These are phyloP conservation scores for Endomychus coccineus DNA, from an alignment of 2,888 invertebrate species.

Conservation along the genomic window DNA sequence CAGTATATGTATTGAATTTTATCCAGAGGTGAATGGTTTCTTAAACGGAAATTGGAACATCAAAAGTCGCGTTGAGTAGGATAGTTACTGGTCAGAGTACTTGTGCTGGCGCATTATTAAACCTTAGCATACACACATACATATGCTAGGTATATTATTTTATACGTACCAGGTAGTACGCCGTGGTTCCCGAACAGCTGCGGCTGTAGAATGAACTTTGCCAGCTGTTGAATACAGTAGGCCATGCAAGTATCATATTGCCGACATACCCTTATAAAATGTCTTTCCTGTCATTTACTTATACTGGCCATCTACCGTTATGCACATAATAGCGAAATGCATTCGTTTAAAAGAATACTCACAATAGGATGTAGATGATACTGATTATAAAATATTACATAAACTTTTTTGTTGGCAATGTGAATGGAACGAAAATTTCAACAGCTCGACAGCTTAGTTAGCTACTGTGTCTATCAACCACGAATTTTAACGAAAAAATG, in stretches of 20 bases:
- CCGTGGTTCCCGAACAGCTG: constrained; percentile 37
- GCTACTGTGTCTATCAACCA: too few species aligned
- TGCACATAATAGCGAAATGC: constrained; percentile 42
- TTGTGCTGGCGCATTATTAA: too few species aligned
- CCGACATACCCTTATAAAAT: constrained; percentile 16
- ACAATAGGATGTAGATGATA: constrained; percentile 36
- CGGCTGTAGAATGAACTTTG: constrained; percentile 45
- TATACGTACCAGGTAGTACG: constrained; percentile 37
- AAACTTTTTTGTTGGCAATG: constrained; percentile 16
- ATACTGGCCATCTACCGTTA: constrained; percentile 28
- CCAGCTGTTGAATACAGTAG: constrained; percentile 41
- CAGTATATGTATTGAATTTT: too few species aligned
- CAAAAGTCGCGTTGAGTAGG: too few species aligned
- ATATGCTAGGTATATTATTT: constrained; percentile 31
- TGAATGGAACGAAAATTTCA: neutral
- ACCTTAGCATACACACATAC: too few species aligned
- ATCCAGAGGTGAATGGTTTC: too few species aligned
- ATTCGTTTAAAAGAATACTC: constrained; percentile 33
- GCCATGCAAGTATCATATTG: constrained; percentile 25
- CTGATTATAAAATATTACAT: constrained; percentile 37
- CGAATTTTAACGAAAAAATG: too few species aligned
- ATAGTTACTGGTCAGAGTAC: too few species aligned
- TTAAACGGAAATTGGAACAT: too few species aligned
- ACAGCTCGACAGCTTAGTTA: too few species aligned
- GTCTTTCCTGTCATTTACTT: constrained; percentile 18